Evolutionary conservation across 2,888 invertebrate genomes (phyloP).

Genomic region (Escarpia spicata): DNA sequence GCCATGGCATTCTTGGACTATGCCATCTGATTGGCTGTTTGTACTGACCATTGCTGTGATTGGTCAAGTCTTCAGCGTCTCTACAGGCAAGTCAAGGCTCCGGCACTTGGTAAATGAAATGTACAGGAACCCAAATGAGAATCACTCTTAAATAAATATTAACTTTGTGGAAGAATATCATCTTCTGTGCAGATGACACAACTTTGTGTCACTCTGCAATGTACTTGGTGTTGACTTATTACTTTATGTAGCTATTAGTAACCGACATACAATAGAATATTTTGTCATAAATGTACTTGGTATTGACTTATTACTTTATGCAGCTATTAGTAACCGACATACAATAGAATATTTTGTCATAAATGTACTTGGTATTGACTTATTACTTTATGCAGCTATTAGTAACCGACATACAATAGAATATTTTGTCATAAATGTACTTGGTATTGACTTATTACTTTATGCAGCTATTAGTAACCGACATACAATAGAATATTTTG

Average conservation of each 20-base stretch:
- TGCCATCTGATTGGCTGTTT: not conserved
- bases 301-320: not conserved
- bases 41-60: not conserved
- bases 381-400: not conserved
- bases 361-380: too few relatives aligned
- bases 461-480: not conserved
- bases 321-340: not conserved
- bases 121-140: not conserved
- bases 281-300: too few relatives aligned
- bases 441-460: not conserved
- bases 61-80: not conserved
- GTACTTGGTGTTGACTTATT: not conserved
- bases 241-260: not conserved
- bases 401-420: not conserved
- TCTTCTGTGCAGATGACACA: not conserved
- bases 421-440: too few relatives aligned
- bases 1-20: not conserved
- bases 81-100: constrained; percentile 16
- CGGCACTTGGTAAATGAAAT: not conserved
- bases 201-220: too few relatives aligned
- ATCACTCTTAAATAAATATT: not conserved
- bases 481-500: too few relatives aligned
- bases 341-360: too few relatives aligned
- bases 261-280: not conserved
- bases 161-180: not conserved